These are phyloP conservation scores for Chrysopilus asiliformis DNA, from an alignment of 2,888 invertebrate genomes.

Conservation along the genomic window DNA sequence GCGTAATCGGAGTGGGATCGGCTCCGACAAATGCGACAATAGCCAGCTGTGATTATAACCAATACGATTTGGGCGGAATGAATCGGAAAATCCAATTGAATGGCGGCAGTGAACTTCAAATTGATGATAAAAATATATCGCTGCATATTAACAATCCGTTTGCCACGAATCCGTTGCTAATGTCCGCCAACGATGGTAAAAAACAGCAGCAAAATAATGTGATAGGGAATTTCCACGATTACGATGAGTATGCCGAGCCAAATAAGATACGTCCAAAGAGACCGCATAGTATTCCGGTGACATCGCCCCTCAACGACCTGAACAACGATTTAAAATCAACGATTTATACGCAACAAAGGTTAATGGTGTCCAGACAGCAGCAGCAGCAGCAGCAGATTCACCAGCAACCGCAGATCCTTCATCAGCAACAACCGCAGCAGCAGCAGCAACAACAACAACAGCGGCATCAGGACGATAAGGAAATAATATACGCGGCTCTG, in stretches of 20 bases:
- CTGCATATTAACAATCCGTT: slow-evolving; percentile 19
- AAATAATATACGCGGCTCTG: slow-evolving; percentile 29
- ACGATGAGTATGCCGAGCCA: slow-evolving; percentile 28
- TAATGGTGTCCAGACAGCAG: slow-evolving; percentile 3
- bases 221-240: slow-evolving; percentile 6
- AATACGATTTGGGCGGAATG: slow-evolving; percentile 12
- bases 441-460: slow-evolving; percentile 6
- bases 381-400: slow-evolving; percentile 7
- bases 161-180: slow-evolving; percentile 7
- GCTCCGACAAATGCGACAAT: slow-evolving; percentile 3
- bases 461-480: slow-evolving; percentile 23
- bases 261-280: slow-evolving; percentile 30
- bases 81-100: slow-evolving; percentile 18
- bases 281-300: slow-evolving; percentile 50
- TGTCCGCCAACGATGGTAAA: background rate
- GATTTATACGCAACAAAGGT: slow-evolving; percentile 13
- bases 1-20: too few species aligned
- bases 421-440: slow-evolving; percentile 3
- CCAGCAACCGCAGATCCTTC: slow-evolving; percentile 12
- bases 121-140: slow-evolving; percentile 20
- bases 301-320: slow-evolving; percentile 14
- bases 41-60: slow-evolving; percentile 7
- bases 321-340: slow-evolving; percentile 16
- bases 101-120: slow-evolving; percentile 18
- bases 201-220: slow-evolving; percentile 4